Evolutionary conservation across 2,113 vertebrate species (phyloP).

Genomic region (Corynorhinus townsendii): DNA sequence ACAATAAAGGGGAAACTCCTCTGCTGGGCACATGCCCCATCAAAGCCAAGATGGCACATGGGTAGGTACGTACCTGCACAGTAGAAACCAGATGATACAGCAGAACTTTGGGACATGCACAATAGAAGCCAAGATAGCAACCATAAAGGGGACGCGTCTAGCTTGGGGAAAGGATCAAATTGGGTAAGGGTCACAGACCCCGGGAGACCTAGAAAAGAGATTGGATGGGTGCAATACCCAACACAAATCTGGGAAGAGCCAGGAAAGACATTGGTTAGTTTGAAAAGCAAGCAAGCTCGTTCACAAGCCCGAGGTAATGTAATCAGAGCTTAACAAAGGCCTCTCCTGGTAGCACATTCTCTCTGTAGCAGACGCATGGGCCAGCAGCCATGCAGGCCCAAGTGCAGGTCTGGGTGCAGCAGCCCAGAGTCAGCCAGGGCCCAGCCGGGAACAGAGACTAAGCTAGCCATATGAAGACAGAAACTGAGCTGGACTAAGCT

Average conservation of each 20-base stretch:
- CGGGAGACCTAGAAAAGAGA: background rate
- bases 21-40: background rate
- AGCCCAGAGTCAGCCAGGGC: background rate
- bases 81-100: background rate
- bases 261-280: background rate
- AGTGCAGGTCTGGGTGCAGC: background rate
- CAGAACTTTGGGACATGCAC: background rate
- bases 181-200: background rate
- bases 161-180: background rate
- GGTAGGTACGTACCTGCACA: background rate
- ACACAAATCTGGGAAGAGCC: background rate
- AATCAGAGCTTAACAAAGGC: background rate
- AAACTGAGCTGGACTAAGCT: background rate
- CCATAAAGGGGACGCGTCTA: background rate
- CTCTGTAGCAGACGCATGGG: background rate
- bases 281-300: background rate
- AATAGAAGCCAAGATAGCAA: background rate
- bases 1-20: background rate
- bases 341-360: background rate
- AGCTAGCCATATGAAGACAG: background rate
- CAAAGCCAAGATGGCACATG: background rate
- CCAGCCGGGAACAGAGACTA: background rate
- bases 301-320: background rate
- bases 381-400: background rate
- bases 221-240: background rate